Conservation (phyloP, 2,113 vertebrate genomes). For the Seriola rivoliana region DNA sequence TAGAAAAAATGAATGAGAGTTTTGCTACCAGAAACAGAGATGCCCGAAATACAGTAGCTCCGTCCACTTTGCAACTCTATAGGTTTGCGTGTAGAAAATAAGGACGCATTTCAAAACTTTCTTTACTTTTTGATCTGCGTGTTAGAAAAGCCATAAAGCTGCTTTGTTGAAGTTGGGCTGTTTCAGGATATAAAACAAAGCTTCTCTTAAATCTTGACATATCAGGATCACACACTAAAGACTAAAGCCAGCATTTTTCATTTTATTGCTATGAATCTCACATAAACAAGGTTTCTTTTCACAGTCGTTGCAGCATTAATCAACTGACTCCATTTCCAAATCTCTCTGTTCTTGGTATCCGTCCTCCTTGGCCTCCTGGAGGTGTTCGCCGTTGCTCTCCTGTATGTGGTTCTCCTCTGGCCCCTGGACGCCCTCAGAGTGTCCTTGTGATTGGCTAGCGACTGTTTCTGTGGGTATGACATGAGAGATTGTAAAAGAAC, state of each 20-base stretch:
- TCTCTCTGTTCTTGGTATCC: constrained; percentile 60
- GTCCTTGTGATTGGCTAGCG: constrained; percentile 54
- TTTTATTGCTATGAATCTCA: constrained; percentile 63
- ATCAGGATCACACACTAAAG: constrained; percentile 42
- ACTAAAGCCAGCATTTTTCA: constrained; percentile 34
- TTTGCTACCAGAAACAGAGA: no score
- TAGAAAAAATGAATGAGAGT: no score
- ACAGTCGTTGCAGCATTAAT: constrained; percentile 57
- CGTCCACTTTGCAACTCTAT: neutral
- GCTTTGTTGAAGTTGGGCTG: neutral
- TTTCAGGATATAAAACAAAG: neutral
- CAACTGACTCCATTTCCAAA: constrained; percentile 77
- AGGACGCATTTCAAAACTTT: neutral
- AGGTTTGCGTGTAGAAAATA: neutral
- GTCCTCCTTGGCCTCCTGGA: constrained; percentile 22
- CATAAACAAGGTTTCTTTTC: constrained; percentile 26
- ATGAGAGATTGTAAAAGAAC: constrained; percentile 87
- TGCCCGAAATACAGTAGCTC: no score
- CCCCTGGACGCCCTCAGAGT: constrained; percentile 45
- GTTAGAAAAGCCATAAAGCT: neutral
- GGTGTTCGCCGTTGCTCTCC: constrained; percentile 25
- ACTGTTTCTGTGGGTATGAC: constrained; percentile 47
- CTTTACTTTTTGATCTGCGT: neutral
- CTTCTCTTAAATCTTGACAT: constrained; percentile 11
- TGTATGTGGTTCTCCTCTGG: constrained; percentile 44